Evolutionary conservation across 2,113 vertebrate species (phyloP), one percentile per base, ranked within the genome.

Genomic region (Rhinopomastus cyanomelas): DNA sequence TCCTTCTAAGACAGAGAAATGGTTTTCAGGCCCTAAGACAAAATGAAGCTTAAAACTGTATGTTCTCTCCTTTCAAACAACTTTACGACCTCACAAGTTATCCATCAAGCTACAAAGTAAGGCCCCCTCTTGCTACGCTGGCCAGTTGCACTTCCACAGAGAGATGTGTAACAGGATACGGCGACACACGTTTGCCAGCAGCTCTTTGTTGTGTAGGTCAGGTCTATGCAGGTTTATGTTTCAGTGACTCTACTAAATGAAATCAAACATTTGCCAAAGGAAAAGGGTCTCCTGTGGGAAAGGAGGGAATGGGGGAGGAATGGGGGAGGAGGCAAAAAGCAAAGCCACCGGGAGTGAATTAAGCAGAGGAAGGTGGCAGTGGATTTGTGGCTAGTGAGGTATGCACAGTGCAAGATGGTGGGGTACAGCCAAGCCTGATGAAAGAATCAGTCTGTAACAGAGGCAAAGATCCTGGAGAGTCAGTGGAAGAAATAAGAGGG

Each of bases 131-230:
- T 10, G 49, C 48, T 64, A 15, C 4, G 8, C 42, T 29, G 67
- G 84, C 39, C 82, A 88, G 64, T 0, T 30, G 71, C 56, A 6
- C 62, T 84, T 91, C 69, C 73, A 74, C 6, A 9, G 4, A 46
- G 29, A 60, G 76, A 61, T 14, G 30, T 8, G 75, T 77, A 91
- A 90, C 62, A 56, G 89, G 75, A 95, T 48, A 72, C 72, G 57
- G 13, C 26, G 39, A 44, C 16, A 2, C 14, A 75, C 1, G 4
- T 61, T 39, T 76, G 66, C 78, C 87, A 89, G 67, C 55, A 73
- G n/a, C 32, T 74, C 86, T 81, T 65, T 55, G 76, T 76, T 68
- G 21, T 2, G 4, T 1, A 52, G 66, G 80, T 77, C 90, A 72
- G 48, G 11, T 16, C 81, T 36, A 62, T 8, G 22, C 55, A 68